These are phyloP conservation scores for Dryobotodes eremita DNA, from an alignment of 2,888 invertebrate genomes.

Conservation along the genomic window DNA sequence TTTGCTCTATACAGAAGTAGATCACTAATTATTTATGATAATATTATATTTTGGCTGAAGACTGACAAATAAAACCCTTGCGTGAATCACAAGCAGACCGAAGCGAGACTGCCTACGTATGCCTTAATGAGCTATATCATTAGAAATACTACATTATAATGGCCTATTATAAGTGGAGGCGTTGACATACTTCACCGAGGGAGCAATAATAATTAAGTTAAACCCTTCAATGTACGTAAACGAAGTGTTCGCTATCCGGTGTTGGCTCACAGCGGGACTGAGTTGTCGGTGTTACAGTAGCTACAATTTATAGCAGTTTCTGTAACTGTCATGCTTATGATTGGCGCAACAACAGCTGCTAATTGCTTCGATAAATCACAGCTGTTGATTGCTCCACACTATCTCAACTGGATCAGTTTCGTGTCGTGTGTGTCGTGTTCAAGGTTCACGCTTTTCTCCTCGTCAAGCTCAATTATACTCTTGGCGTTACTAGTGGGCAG, in stretches of 20 bases:
- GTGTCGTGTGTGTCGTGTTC: conserved; percentile 46
- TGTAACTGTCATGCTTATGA: conserved; percentile 50
- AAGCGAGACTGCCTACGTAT: background rate
- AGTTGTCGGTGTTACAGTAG: conserved; percentile 44
- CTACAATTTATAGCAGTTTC: conserved; percentile 30
- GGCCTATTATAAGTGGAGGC: conserved; percentile 15
- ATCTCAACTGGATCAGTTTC: conserved; percentile 32
- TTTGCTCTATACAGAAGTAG: background rate
- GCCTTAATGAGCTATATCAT: conserved; percentile 12
- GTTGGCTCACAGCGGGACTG: conserved; percentile 54
- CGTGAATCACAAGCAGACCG: conserved; percentile 16
- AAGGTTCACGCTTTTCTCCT: conserved; percentile 50
- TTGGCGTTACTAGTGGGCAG: conserved; percentile 36
- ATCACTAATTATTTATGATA: background rate
- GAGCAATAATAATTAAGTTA: conserved; percentile 20
- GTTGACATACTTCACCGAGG: conserved; percentile 14
- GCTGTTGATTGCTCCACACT: conserved; percentile 31
- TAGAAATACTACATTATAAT: conserved; percentile 21
- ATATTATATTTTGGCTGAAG: conserved; percentile 7
- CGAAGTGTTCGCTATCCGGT: conserved; percentile 46
- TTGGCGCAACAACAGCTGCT: conserved; percentile 42
- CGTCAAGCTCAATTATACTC: conserved; percentile 36
- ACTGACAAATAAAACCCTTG: conserved; percentile 6
- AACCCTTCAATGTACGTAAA: conserved; percentile 47
- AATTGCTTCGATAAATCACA: conserved; percentile 39